phyloP scores from a whole-genome alignment of 1,140 invertebrate genomes.

The Dufourea novaeangliae region DNA sequence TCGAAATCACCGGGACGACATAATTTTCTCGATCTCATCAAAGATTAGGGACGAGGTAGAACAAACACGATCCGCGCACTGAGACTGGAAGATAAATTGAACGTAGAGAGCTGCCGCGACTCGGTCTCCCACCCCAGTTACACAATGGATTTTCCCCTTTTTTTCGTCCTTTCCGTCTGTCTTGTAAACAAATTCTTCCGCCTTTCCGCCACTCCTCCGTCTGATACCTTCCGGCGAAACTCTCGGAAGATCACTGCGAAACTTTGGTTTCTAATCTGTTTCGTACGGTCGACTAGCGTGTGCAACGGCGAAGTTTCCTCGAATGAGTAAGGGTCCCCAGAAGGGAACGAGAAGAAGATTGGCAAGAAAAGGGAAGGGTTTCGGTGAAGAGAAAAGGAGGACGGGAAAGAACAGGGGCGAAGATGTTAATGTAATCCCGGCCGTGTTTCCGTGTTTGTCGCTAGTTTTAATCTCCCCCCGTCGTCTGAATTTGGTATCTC shows the following conservation, averaged over 20 bases:
- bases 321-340: conserved; percentile 52
- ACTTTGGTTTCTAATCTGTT: conserved; percentile 61
- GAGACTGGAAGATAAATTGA: conserved; percentile 46
- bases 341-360: background rate
- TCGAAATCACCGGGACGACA: conserved; percentile 45
- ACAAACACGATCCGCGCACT: background rate
- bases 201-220: background rate
- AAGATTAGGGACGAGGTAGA: conserved; percentile 30
- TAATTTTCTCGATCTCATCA: conserved; percentile 64
- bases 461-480: conserved; percentile 62
- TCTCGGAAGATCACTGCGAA: conserved; percentile 42
- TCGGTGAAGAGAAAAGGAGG: background rate
- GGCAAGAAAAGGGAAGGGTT: background rate
- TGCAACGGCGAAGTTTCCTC: conserved; percentile 36
- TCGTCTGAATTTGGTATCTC: conserved; percentile 47
- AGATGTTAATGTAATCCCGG: conserved; percentile 45
- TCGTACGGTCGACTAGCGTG: conserved; percentile 36
- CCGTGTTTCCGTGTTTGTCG: conserved; percentile 59
- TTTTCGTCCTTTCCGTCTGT: background rate
- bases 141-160: conserved; percentile 39
- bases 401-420: background rate
- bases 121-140: background rate
- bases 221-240: conserved; percentile 27
- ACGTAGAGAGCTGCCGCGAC: background rate
- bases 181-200: conserved; percentile 15